Base-by-base conservation (phyloP, 1,140 invertebrate genomes). In the Drosophila truncata region DNA sequence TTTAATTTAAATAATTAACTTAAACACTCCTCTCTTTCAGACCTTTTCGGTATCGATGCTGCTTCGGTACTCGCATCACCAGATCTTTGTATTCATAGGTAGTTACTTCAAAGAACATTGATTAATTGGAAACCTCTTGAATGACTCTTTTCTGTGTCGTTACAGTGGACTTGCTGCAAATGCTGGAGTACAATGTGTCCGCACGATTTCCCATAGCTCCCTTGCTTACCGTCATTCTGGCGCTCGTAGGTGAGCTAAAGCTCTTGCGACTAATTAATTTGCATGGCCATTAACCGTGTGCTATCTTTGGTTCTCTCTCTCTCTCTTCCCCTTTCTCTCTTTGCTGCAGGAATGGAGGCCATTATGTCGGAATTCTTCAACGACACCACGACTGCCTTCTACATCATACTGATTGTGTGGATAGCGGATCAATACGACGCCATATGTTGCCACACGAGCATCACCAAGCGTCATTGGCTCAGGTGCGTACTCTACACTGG, bases 281-380 rank as follows among this genome's bases (percentile, higher is more conserved):
- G 54, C 63, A 20, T 47, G 44, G 10, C 18, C 39, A 70, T 61
- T 73, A 65, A 62, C 23, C 14, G 42, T 67, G 29, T 2, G 7
- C 1, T 29, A 7, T 37, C 25, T 54, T 31, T 35, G 23, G 31
- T 13, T 50, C 18, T 25, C 0, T n/a, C 0, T 4, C 4, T 44
- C 18, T 20, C 18, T 50, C 18, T 25, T 0, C 14, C 0, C 2
- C 4, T 44, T 10, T 20, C 18, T 14, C 37, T 39, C 54, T 39
- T 16, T 50, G 52, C 20, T 31, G 9, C 93, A 99, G 98, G 98
- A 39, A 99, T 99, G 98, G 99, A 99, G 93, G 98, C 99, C 0
- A 99, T 99, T 57, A 99, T 99, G 99, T 99, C 98, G 0, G 99
- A 99, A 94, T 99, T 99, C 93, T 99, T 99, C 94, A 99, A 99